Percentiles rank a stretch among this genome's conserved stretches.
Evolutionary conservation across 2,888 invertebrate genomes (phyloP).

Genomic region (Morpho deidamia): DNA sequence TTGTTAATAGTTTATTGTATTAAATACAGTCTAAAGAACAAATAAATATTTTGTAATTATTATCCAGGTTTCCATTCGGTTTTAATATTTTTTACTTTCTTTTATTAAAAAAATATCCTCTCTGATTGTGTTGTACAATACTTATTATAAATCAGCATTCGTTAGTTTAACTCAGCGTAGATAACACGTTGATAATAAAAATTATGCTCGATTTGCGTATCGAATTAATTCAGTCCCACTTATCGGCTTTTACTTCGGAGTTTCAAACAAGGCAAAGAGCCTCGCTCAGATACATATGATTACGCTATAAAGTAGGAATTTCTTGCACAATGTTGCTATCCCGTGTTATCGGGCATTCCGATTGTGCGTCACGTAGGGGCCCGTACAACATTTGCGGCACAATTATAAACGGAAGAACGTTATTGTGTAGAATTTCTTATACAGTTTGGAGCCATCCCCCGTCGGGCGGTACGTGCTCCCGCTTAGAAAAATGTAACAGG

Average conservation of each 20-base stretch:
- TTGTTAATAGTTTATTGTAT: too few relatives aligned
- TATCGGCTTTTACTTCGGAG: slow-evolving; percentile 20
- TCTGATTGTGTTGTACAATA: too few relatives aligned
- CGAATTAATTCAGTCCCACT: slow-evolving; percentile 16
- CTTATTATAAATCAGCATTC: too few relatives aligned
- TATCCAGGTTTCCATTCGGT: too few relatives aligned
- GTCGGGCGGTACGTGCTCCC: slow-evolving; percentile 61
- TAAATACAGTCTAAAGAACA: too few relatives aligned
- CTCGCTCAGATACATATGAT: slow-evolving; percentile 26
- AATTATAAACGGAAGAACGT: slow-evolving; percentile 49
- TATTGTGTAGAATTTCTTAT: slow-evolving; percentile 48
- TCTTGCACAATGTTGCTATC: slow-evolving; percentile 22
- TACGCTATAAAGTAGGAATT: slow-evolving; percentile 25
- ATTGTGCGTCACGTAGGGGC: slow-evolving; percentile 46
- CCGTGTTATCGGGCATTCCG: slow-evolving; percentile 24
- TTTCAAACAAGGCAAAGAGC: slow-evolving; percentile 21
- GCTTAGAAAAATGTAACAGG: slow-evolving; percentile 67
- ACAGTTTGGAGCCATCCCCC: slow-evolving; percentile 48
- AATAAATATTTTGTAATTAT: too few relatives aligned
- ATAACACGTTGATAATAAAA: slow-evolving; percentile 13
- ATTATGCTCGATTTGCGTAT: slow-evolving; percentile 23
- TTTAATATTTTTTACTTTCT: too few relatives aligned
- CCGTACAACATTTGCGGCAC: slow-evolving; percentile 50
- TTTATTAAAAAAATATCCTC: too few relatives aligned
- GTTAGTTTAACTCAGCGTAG: background rate